A percentile compares a stretch with the other conserved stretches of the same genome.
phyloP scores from a whole-genome alignment of 35 echinoderm and acorn worm species.

The Hemicentrotus pulcherrimus region DNA sequence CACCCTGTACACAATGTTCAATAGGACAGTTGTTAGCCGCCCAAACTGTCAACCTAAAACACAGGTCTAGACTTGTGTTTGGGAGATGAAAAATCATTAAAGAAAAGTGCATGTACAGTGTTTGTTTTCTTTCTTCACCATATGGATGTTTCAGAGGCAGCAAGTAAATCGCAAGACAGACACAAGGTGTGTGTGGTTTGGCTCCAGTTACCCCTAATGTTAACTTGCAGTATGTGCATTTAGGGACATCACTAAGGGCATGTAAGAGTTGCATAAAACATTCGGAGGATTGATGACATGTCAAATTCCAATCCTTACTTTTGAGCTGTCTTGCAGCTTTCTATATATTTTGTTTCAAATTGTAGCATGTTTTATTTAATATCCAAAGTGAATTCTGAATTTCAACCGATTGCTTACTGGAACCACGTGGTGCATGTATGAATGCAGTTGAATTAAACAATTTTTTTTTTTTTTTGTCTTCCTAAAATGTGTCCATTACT shows the following conservation, averaged over 20 bases:
- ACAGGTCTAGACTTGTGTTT: constrained; percentile 1
- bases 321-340: neutral
- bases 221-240: neutral
- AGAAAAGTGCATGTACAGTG: neutral
- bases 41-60: neutral
- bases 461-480: too few species aligned
- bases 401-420: too few species aligned
- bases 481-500: too few species aligned
- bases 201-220: neutral
- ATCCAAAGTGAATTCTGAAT: too few species aligned
- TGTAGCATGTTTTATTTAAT: neutral
- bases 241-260: neutral
- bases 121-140: constrained; percentile 18
- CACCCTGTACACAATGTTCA: neutral
- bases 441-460: too few species aligned
- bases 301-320: neutral
- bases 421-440: too few species aligned
- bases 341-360: neutral
- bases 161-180: neutral
- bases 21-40: neutral
- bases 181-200: neutral
- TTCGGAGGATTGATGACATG: neutral
- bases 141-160: neutral
- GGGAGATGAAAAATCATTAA: neutral
- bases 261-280: neutral